Percentiles rank a stretch among this genome's conserved stretches.
Evolutionary conservation across 1,140 invertebrate species (phyloP).

Genomic region (Cherax destructor): DNA sequence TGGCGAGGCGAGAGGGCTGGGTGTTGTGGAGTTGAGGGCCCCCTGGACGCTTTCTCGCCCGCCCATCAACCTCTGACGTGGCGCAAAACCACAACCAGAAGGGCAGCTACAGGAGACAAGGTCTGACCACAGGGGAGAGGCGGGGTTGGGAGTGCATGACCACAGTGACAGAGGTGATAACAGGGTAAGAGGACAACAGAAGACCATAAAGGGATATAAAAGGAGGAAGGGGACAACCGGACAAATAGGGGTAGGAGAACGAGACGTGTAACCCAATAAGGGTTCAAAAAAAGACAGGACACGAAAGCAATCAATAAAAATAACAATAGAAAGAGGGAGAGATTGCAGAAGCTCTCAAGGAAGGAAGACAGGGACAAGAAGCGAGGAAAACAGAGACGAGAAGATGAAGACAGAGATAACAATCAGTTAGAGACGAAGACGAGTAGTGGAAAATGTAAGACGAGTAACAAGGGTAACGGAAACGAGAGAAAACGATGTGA

Average conservation of each 20-base stretch:
- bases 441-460: not conserved
- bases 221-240: not conserved
- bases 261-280: no score
- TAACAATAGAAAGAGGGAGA: not conserved
- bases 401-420: no score
- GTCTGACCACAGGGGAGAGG: not conserved
- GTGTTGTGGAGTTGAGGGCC: not conserved
- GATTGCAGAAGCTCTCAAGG: not conserved
- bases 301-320: not conserved
- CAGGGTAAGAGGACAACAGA: not conserved
- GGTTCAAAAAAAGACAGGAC: not conserved
- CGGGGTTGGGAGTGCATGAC: not conserved
- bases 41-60: not conserved
- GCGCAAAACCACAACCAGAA: constrained; percentile 57
- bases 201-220: no score
- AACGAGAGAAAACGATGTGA: no score
- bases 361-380: not conserved
- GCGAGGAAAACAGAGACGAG: no score
- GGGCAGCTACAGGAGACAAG: constrained; percentile 39
- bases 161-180: not conserved
- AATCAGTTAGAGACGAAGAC: no score
- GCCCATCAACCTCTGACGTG: constrained; percentile 18
- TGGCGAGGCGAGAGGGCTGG: constrained; percentile 3
- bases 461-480: not conserved
- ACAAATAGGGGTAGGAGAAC: not conserved